Conservation (phyloP, 2,797 vertebrate genomes). For the Acomys russatus region DNA sequence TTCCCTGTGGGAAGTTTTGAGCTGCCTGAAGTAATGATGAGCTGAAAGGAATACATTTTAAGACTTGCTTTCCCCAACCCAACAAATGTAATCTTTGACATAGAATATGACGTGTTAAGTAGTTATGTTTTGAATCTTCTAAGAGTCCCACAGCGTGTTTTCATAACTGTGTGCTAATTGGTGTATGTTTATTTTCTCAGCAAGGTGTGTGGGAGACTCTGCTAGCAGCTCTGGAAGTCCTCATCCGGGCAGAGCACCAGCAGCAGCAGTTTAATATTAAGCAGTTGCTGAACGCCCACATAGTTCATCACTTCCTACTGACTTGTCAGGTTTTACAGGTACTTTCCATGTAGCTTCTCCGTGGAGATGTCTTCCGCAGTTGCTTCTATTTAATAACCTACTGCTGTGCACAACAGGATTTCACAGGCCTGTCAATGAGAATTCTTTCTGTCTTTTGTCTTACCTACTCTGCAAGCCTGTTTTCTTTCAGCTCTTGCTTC, state of each 20-base stretch:
- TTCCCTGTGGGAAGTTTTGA: not conserved
- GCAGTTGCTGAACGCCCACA: constrained; percentile 95
- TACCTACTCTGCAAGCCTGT: not conserved
- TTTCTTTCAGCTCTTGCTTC: constrained; percentile 15
- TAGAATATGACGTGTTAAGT: not conserved
- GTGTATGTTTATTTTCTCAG: constrained; percentile 86
- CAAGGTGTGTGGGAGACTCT: constrained; percentile 96
- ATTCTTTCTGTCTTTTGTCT: not conserved
- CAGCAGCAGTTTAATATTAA: constrained; percentile 97
- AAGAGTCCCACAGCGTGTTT: not conserved
- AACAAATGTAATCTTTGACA: constrained; percentile 24
- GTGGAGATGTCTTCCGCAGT: not conserved
- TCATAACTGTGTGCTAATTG: not conserved
- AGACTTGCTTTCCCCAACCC: not conserved
- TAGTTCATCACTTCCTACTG: constrained; percentile 96
- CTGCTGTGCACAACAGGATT: not conserved
- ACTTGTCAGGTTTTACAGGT: constrained; percentile 99
- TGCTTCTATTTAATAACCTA: constrained; percentile 25
- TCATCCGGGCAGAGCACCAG: constrained; percentile 96
- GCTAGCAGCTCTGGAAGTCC: constrained; percentile 95
- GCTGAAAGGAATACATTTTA: constrained; percentile 22
- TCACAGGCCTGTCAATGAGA: not conserved
- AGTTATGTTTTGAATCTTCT: not conserved
- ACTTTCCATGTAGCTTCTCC: constrained; percentile 67
- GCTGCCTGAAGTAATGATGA: not conserved